Percentiles rank a stretch among this genome's conserved stretches.
Conservation (phyloP, 2,113 vertebrate genomes). For the Pterocles orientalis region DNA sequence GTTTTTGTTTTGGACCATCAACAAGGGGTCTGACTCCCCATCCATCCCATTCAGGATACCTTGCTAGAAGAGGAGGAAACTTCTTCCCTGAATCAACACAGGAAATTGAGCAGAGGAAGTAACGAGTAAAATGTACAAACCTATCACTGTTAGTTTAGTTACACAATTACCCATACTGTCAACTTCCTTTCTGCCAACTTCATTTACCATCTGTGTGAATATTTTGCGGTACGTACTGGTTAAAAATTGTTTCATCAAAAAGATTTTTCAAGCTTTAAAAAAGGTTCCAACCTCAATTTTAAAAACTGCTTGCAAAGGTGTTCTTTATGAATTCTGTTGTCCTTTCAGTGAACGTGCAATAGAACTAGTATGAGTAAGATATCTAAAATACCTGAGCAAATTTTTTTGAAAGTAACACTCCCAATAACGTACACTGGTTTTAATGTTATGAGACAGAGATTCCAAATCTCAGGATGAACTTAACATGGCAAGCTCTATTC, state of each 20-base stretch:
- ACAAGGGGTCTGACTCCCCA: neutral
- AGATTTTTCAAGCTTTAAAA: neutral
- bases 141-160: neutral
- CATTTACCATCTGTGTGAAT: neutral
- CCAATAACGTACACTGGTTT: neutral
- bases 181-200: neutral
- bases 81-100: neutral
- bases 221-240: neutral
- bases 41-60: neutral
- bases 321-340: neutral
- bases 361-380: neutral
- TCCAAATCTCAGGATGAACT: neutral
- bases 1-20: neutral
- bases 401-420: neutral
- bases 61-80: neutral
- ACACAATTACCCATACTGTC: neutral
- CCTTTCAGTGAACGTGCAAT: neutral
- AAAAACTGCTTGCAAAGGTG: neutral
- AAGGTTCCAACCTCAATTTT: neutral
- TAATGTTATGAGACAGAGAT: neutral
- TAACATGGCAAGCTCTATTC: neutral
- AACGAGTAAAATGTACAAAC: neutral
- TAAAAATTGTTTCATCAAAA: neutral
- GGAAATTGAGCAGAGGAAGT: neutral
- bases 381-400: neutral